Evolutionary conservation across 2,797 vertebrate genomes (phyloP), one percentile per base, ranked within the genome.

Genomic region (Esox masquinongy): DNA sequence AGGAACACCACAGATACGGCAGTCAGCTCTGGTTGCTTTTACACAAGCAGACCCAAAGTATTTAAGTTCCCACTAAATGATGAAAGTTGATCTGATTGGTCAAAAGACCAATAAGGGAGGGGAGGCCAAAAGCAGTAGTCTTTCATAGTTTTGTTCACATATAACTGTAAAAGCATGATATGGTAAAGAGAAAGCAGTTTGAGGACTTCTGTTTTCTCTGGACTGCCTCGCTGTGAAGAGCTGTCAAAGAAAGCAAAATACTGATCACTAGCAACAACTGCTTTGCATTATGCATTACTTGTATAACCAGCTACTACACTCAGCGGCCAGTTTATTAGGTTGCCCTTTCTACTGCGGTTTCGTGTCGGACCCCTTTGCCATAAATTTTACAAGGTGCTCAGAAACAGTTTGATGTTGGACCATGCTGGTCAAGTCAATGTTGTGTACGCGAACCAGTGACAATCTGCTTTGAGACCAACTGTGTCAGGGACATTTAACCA

Each of bases 191-290:
- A 17, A 17, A 51, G 50, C 50, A 16, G 50, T 53, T 53, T 53
- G 29, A 31, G 3, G 29, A 31, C 29, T 31, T 31, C 29, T 31
- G 29, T 31, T 31, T 31, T 31, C 29, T 19, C 17, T 53, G 50
- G 50, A 53, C 50, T n/a, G 50, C 17, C 17, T 16, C 29, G 19
- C 50, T 53, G 5, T 53, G 50, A 7, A 2, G 17, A 85, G 77
- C 81, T 77, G 79, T 85, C 81, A 77, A 84, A 85, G 86, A 90
- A 91, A 86, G 61, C 88, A 88, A 72, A 0, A 68, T 83, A 53
- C 86, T 88, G 79, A 76, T 43, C 80, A 78, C 84, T 69, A 68
- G 81, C 78, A 75, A 79, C 79, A 70, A 76, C 74, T 76, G 74
- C 1, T 29, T 59, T 63, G 6, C 3, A 51, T 17, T 50, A 50